Evolutionary conservation across 2,797 vertebrate species (phyloP).

Genomic region (Todus mexicanus): DNA sequence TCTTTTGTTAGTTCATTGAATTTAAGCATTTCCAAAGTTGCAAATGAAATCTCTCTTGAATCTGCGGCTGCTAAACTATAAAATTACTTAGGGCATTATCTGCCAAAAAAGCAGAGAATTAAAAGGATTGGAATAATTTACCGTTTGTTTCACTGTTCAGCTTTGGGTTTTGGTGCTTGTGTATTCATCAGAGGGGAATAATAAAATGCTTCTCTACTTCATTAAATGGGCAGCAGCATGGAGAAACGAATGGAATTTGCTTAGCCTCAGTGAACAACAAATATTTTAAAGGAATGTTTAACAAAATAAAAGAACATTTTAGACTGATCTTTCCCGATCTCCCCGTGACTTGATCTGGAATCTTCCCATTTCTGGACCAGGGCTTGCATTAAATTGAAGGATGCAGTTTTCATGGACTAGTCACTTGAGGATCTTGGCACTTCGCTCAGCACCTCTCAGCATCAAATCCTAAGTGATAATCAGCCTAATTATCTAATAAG

Average conservation of each 20-base stretch:
- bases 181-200: slow-evolving; percentile 5
- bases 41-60: background rate
- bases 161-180: background rate
- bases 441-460: background rate
- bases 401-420: background rate
- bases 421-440: background rate
- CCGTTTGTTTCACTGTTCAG: background rate
- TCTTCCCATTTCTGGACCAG: background rate
- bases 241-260: slow-evolving; percentile 31
- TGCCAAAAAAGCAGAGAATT: background rate
- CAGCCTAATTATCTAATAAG: background rate
- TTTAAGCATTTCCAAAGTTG: background rate
- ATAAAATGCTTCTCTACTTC: slow-evolving; percentile 30
- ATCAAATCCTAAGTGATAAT: background rate
- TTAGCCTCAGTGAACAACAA: background rate
- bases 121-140: slow-evolving; percentile 26
- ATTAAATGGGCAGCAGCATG: background rate
- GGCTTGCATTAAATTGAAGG: background rate
- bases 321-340: background rate
- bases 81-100: background rate
- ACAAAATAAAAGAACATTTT: background rate
- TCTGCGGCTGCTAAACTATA: background rate
- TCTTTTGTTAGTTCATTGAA: background rate
- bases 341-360: background rate
- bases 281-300: background rate